These are phyloP conservation scores for Rhabdomys dilectus DNA, from an alignment of 2,113 vertebrate species.

Conservation along the genomic window DNA sequence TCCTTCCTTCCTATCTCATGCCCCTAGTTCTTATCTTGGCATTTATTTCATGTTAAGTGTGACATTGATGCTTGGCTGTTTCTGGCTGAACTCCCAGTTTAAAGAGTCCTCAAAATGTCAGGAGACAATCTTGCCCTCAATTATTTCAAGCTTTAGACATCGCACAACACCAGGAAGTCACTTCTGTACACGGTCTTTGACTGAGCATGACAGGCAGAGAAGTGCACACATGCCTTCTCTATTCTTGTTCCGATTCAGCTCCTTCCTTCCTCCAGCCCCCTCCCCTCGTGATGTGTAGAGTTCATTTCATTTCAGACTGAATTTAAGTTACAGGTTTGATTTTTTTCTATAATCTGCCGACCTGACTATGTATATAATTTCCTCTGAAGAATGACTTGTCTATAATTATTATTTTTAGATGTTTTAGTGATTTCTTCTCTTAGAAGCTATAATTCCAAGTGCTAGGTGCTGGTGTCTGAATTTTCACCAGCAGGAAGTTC, in stretches of 20 bases:
- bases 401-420: conserved; percentile 41
- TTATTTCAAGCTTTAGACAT: background rate
- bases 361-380: background rate
- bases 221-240: background rate
- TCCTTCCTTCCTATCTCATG: background rate
- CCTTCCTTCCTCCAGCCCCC: background rate
- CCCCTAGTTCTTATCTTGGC: background rate
- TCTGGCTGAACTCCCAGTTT: background rate
- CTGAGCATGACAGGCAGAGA: background rate
- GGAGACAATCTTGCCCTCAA: background rate
- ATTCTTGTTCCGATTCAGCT: background rate
- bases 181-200: background rate
- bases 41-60: background rate
- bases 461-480: background rate
- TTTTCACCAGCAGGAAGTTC: background rate
- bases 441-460: background rate
- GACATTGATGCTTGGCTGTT: background rate
- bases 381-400: background rate
- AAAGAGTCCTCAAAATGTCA: no score
- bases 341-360: background rate
- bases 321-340: conserved; percentile 41
- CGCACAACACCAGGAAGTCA: background rate
- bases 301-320: conserved; percentile 13
- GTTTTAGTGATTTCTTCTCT: conserved; percentile 30
- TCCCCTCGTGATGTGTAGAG: background rate